These are phyloP conservation scores for Caretta caretta DNA, from an alignment of 2,113 vertebrate species.

Conservation along the genomic window DNA sequence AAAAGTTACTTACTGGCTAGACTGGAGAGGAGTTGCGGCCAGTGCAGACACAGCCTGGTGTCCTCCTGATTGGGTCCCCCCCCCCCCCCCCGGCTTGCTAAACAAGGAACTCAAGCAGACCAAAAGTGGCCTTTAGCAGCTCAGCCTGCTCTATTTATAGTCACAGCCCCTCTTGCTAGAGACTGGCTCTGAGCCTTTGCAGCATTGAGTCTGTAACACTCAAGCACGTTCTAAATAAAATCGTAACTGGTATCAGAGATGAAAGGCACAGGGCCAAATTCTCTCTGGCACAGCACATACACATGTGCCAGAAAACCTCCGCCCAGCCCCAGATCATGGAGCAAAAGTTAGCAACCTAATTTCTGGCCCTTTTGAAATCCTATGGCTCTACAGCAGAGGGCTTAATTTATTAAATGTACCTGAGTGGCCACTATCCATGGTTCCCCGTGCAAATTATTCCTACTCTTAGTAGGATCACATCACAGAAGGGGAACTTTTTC, in stretches of 20 bases:
- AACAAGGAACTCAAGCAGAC: slow-evolving; percentile 75
- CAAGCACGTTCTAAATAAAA: slow-evolving; percentile 43
- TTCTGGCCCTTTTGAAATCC: neutral
- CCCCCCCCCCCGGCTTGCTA: slow-evolving; percentile 49
- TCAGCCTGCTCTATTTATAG: slow-evolving; percentile 79
- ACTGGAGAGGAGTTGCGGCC: slow-evolving; percentile 63
- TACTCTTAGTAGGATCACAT: neutral
- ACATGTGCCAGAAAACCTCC: neutral
- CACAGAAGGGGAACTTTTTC: neutral
- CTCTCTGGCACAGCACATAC: fast-evolving
- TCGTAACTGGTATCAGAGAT: neutral
- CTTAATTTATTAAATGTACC: neutral
- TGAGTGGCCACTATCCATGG: neutral
- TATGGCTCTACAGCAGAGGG: fast-evolving
- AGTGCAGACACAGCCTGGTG: slow-evolving; percentile 54
- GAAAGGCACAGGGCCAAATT: neutral
- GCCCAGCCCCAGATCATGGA: neutral
- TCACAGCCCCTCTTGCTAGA: slow-evolving; percentile 61
- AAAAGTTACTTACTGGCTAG: slow-evolving; percentile 58
- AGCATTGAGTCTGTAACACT: slow-evolving; percentile 69
- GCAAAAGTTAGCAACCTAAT: neutral
- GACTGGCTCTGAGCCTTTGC: slow-evolving; percentile 76
- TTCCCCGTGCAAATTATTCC: neutral
- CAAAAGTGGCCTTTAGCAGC: slow-evolving; percentile 75
- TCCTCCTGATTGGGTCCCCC: slow-evolving; percentile 58